These are phyloP conservation scores for Trematomus bernacchii DNA, from an alignment of 2,797 vertebrate genomes.

Conservation along the genomic window DNA sequence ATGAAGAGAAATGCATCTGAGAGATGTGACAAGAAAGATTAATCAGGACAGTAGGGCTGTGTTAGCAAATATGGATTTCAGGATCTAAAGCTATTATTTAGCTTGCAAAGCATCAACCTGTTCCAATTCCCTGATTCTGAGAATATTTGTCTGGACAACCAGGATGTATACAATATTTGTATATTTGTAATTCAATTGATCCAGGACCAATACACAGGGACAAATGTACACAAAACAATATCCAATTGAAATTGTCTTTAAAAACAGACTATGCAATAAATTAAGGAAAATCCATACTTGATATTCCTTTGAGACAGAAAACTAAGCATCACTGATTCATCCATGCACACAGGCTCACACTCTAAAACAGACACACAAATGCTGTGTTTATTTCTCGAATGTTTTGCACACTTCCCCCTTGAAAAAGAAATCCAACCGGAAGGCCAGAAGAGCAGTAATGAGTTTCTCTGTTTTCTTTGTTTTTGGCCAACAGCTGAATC, in stretches of 20 bases:
- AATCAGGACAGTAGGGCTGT: conserved; percentile 22
- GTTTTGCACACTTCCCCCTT: conserved; percentile 32
- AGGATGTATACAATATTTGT: too few species aligned
- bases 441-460: conserved; percentile 71
- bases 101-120: not conserved
- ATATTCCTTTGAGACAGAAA: conserved; percentile 10
- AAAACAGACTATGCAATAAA: conserved; percentile 8
- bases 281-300: not conserved
- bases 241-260: not conserved
- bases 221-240: not conserved
- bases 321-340: conserved; percentile 33
- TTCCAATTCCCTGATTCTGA: not conserved
- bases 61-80: conserved; percentile 30
- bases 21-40: conserved; percentile 43
- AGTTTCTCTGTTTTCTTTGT: conserved; percentile 73
- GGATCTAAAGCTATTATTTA: conserved; percentile 13
- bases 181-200: not conserved
- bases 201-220: not conserved
- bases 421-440: conserved; percentile 52
- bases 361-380: conserved; percentile 9
- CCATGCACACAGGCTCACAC: conserved; percentile 12
- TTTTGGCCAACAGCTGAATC: conserved; percentile 77
- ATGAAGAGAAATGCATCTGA: conserved; percentile 54
- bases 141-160: not conserved
- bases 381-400: conserved; percentile 48